A percentile compares a stretch with the other conserved stretches of the same genome.
Conservation (phyloP, 2,797 vertebrate species). For the Leptoclinus maculatus region DNA sequence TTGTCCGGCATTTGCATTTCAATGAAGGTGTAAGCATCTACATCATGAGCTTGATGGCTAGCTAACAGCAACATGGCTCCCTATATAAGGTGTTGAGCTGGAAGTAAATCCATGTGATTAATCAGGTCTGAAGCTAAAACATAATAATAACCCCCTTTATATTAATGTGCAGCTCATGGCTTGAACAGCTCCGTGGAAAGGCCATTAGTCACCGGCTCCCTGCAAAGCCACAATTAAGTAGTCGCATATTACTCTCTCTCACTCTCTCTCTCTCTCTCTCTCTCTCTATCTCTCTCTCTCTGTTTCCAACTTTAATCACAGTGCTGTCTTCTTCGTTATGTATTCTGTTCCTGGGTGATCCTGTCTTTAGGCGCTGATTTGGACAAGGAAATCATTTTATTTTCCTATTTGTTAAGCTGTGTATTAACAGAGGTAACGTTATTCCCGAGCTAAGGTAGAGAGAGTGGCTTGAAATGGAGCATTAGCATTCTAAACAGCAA, state of each 20-base stretch:
- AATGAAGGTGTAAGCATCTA: conserved; percentile 59
- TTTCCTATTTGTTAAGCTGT: conserved; percentile 75
- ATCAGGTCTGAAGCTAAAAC: conserved; percentile 85
- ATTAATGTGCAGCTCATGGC: conserved; percentile 83
- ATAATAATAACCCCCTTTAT: conserved; percentile 86
- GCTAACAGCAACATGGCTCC: conserved; percentile 61
- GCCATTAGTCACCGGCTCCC: conserved; percentile 83
- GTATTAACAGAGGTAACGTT: conserved; percentile 52
- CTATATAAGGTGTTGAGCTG: conserved; percentile 71
- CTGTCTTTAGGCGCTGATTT: conserved; percentile 70
- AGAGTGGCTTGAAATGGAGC: conserved; percentile 27
- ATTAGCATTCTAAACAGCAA: conserved; percentile 36
- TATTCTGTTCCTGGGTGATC: conserved; percentile 74
- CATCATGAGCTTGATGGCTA: conserved; percentile 66
- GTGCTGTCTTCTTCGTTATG: conserved; percentile 71
- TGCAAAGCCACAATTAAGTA: conserved; percentile 84
- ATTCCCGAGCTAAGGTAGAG: conserved; percentile 35
- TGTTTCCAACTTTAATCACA: conserved; percentile 77
- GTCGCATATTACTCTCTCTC: conserved; percentile 75
- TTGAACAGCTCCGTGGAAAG: conserved; percentile 80
- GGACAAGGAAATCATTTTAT: conserved; percentile 73
- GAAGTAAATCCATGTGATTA: conserved; percentile 82
- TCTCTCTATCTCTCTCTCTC: conserved; percentile 43
- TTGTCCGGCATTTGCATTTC: conserved; percentile 75
- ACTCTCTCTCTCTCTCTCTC: conserved; percentile 39